Evolutionary conservation across 2,888 invertebrate genomes (phyloP).

Genomic region (Xestobium rufovillosum): DNA sequence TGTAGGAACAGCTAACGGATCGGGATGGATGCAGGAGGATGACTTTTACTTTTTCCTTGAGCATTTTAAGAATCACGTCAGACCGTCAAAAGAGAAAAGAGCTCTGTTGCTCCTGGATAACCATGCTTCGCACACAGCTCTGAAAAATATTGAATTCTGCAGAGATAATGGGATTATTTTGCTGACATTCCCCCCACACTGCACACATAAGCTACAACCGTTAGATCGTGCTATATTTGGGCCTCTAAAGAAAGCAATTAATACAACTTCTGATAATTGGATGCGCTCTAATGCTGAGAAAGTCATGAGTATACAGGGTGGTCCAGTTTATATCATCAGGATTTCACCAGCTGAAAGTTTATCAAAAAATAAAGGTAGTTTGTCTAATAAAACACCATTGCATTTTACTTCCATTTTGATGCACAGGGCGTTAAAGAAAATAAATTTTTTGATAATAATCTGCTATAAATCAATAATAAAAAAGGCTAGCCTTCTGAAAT

Average conservation of each 20-base stretch:
- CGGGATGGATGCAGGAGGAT: slow-evolving; percentile 23
- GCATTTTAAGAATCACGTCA: slow-evolving; percentile 5
- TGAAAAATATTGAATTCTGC: slow-evolving; percentile 27
- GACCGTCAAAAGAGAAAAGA: slow-evolving; percentile 17
- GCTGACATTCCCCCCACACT: slow-evolving; percentile 33
- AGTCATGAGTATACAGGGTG: too few relatives aligned
- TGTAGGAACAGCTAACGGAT: slow-evolving; percentile 21
- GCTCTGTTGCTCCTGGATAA: slow-evolving; percentile 32
- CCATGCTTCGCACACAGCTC: slow-evolving; percentile 21
- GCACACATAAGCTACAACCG: slow-evolving; percentile 35
- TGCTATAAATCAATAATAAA: too few relatives aligned
- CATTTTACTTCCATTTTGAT: too few relatives aligned
- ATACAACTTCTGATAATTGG: slow-evolving; percentile 30
- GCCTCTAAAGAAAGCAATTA: slow-evolving; percentile 31
- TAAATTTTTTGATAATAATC: too few relatives aligned
- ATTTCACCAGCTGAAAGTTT: too few relatives aligned
- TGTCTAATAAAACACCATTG: too few relatives aligned
- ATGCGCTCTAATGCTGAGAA: slow-evolving; percentile 25
- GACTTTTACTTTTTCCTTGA: slow-evolving; percentile 17
- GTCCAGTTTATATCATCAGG: too few relatives aligned
- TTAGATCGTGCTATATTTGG: slow-evolving; percentile 32
- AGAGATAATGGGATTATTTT: slow-evolving; percentile 31
- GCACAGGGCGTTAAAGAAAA: too few relatives aligned
- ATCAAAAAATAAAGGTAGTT: too few relatives aligned
- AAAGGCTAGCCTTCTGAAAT: too few relatives aligned